Percentiles rank a stretch among this genome's conserved stretches.
phyloP scores from a whole-genome alignment of 2,888 invertebrate genomes.

The Beris chalybata region DNA sequence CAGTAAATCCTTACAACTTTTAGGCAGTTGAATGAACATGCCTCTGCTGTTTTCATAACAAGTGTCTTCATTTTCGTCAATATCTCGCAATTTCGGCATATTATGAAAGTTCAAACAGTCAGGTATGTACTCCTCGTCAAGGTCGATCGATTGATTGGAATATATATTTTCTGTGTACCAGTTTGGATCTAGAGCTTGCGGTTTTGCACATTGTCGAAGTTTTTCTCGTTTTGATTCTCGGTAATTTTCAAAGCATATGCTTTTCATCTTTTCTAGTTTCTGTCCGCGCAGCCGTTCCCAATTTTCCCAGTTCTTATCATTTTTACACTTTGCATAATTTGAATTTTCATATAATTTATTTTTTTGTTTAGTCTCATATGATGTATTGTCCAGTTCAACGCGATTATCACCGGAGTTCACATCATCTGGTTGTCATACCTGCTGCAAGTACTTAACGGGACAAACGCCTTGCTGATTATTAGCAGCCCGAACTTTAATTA shows the following conservation, averaged over 20 bases:
- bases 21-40: constrained; percentile 48
- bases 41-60: constrained; percentile 45
- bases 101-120: constrained; percentile 46
- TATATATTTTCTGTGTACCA: constrained; percentile 58
- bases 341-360: constrained; percentile 52
- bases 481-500: constrained; percentile 90
- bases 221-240: constrained; percentile 54
- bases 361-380: constrained; percentile 55
- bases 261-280: constrained; percentile 56
- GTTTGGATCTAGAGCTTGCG: constrained; percentile 53
- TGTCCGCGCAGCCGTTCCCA: constrained; percentile 56
- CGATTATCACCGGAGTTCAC: constrained; percentile 49
- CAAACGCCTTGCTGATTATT: constrained; percentile 92
- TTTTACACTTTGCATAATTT: constrained; percentile 48
- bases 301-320: constrained; percentile 56
- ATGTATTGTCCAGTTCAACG: constrained; percentile 49
- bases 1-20: constrained; percentile 52
- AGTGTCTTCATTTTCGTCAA: constrained; percentile 48
- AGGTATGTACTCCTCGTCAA: constrained; percentile 53
- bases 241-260: constrained; percentile 55
- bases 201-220: constrained; percentile 50
- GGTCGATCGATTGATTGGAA: constrained; percentile 55
- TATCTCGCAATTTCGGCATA: constrained; percentile 50
- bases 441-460: constrained; percentile 91
- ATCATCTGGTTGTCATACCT: constrained; percentile 80